Percentiles rank a stretch among this genome's conserved stretches.
These are phyloP conservation scores for Ennomos erosarius DNA, from an alignment of 2,888 invertebrate genomes.

Conservation along the genomic window DNA sequence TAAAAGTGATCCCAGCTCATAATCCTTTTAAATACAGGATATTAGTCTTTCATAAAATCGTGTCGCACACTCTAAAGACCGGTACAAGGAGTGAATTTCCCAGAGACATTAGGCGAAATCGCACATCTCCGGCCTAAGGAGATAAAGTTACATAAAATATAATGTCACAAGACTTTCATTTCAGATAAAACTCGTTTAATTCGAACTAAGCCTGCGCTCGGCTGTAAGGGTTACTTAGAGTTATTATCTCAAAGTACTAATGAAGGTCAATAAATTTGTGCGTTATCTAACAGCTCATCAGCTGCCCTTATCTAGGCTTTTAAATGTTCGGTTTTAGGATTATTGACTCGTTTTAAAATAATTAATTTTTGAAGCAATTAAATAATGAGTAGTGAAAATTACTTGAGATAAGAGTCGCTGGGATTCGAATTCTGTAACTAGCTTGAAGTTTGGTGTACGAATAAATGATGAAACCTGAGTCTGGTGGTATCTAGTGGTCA, in stretches of 20 bases:
- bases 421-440: too few relatives aligned
- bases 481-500: too few relatives aligned
- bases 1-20: too few relatives aligned
- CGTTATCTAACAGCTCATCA: slow-evolving; percentile 7
- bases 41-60: background rate
- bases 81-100: slow-evolving; percentile 27
- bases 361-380: too few relatives aligned
- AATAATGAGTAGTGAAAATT: too few relatives aligned
- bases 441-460: too few relatives aligned
- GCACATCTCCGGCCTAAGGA: slow-evolving; percentile 54
- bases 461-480: too few relatives aligned
- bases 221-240: slow-evolving; percentile 21
- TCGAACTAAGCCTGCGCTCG: slow-evolving; percentile 14
- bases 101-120: slow-evolving; percentile 56
- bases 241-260: slow-evolving; percentile 18
- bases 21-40: too few relatives aligned
- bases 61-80: slow-evolving; percentile 15
- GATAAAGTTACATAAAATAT: slow-evolving; percentile 60
- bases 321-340: background rate
- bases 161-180: slow-evolving; percentile 46
- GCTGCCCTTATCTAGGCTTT: background rate
- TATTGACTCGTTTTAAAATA: too few relatives aligned
- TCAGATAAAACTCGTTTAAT: slow-evolving; percentile 44
- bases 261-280: slow-evolving; percentile 14
- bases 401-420: too few relatives aligned